Conservation (phyloP, 1,140 invertebrate genomes). For the Drosophila orosa region DNA sequence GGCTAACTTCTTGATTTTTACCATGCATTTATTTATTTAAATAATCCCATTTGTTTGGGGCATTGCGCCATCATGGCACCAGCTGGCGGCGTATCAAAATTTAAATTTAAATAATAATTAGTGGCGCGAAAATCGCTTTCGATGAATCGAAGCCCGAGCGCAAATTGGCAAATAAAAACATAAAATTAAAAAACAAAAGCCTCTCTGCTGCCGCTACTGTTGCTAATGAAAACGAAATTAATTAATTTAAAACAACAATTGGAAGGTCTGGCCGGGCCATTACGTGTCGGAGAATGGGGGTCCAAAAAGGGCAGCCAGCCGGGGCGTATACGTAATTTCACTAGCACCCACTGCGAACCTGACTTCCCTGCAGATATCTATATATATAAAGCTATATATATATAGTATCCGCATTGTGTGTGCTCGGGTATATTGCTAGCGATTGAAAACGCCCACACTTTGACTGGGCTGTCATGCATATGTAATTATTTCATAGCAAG, state of each 20-base stretch:
- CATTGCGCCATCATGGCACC: constrained; percentile 21
- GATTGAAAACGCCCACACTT: constrained; percentile 75
- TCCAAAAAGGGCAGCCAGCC: constrained; percentile 15
- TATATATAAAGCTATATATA: constrained; percentile 12
- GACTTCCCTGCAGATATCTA: constrained; percentile 17
- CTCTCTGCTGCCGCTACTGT: constrained; percentile 28
- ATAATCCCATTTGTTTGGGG: constrained; percentile 74
- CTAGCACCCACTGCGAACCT: constrained; percentile 47
- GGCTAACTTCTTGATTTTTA: constrained; percentile 72
- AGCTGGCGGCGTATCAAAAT: constrained; percentile 63
- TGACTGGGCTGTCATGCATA: constrained; percentile 77
- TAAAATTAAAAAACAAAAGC: constrained; percentile 72
- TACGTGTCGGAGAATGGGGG: constrained; percentile 34
- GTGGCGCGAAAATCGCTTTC: constrained; percentile 74
- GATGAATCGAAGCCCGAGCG: constrained; percentile 52
- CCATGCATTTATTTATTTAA: constrained; percentile 77
- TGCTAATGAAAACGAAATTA: constrained; percentile 78
- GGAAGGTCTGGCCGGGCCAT: constrained; percentile 24
- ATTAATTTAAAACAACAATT: constrained; percentile 82
- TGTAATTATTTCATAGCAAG: constrained; percentile 76
- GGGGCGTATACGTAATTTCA: constrained; percentile 65
- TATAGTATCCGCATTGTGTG: constrained; percentile 11
- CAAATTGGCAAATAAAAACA: constrained; percentile 76
- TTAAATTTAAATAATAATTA: constrained; percentile 83
- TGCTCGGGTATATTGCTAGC: constrained; percentile 30